phyloP scores from a whole-genome alignment of 2,888 invertebrate species.

The Athalia rosae region DNA sequence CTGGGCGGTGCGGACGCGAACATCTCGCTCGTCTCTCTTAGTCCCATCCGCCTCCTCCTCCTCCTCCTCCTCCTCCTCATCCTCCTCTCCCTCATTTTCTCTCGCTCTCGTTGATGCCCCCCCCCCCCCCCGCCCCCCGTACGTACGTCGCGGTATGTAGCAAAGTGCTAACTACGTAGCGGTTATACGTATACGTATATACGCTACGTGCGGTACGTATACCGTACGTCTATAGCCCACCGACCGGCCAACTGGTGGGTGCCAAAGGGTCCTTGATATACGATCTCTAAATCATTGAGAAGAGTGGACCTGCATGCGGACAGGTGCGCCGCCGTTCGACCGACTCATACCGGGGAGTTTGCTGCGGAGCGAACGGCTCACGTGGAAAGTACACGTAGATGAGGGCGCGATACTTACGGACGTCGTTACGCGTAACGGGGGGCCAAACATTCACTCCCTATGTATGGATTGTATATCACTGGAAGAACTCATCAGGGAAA shows the following conservation, averaged over 20 bases:
- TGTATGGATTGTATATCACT: too few relatives aligned
- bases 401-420: too few relatives aligned
- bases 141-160: background rate
- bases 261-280: conserved; percentile 71
- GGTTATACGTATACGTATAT: background rate
- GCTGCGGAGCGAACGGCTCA: too few relatives aligned
- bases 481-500: too few relatives aligned
- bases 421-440: too few relatives aligned
- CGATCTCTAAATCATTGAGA: conserved; percentile 72
- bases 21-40: background rate
- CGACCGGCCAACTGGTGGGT: conserved; percentile 50
- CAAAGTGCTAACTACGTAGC: conserved; percentile 20
- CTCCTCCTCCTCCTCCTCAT: background rate
- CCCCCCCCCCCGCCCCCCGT: too few relatives aligned
- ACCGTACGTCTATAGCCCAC: conserved; percentile 2
- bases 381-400: too few relatives aligned
- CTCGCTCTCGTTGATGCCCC: background rate
- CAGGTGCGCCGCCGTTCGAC: conserved; percentile 23
- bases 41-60: background rate
- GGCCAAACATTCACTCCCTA: too few relatives aligned
- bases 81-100: background rate
- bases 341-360: background rate
- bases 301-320: conserved; percentile 62
- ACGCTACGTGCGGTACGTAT: background rate
- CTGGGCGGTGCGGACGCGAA: background rate